Evolutionary conservation across 92 coral and sea anemone species (phyloP), one percentile per base, ranked within the genome.

Genomic region (Porites evermanni): DNA sequence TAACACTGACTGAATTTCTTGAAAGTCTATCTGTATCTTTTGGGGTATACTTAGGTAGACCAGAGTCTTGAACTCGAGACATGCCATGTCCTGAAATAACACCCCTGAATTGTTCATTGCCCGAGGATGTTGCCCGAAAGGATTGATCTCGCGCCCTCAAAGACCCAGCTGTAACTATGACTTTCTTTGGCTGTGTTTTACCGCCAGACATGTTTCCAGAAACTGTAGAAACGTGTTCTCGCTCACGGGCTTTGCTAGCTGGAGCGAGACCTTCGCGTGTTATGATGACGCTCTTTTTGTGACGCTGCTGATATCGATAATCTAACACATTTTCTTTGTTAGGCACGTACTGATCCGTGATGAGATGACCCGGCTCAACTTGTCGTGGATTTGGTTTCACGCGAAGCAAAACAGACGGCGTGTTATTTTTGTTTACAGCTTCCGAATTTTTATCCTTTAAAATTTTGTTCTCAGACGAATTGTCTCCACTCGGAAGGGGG

Each of bases 261-360:
- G 53, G 73, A 50, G 44, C 66, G 17, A 64, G 80, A 50, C 68
- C 52, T 11, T 23, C 23, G 72, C 80, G 64, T 60, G 80, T 70
- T 71, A 53, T 66, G 78, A 77, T 77, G 87, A 83, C 87, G 87
- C 63, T 79, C 79, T 47, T 73, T 54, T 50, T 64, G 29, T 52
- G 50, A 72, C 74, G 64, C 51, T 74, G 47, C 47, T 38, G 47
- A 38, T 38, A 38, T 38, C 47, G 4, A 60, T 63, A 63, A 81
- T 70, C 78, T 70, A 12, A 12, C 19, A 12, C 44, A 61, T 19
- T 50, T 60, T 52, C 87, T 52, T 83, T 83, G 80, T 83, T 74
- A 52, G 74, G 53, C 80, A 51, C 72, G 80, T 32, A 74, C 18
- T 74, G 72, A 83, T 59, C 79, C 73, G 29, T 74, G 64, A 20